phyloP scores from a whole-genome alignment of 1,140 invertebrate species.

The Drosophila murphyi region DNA sequence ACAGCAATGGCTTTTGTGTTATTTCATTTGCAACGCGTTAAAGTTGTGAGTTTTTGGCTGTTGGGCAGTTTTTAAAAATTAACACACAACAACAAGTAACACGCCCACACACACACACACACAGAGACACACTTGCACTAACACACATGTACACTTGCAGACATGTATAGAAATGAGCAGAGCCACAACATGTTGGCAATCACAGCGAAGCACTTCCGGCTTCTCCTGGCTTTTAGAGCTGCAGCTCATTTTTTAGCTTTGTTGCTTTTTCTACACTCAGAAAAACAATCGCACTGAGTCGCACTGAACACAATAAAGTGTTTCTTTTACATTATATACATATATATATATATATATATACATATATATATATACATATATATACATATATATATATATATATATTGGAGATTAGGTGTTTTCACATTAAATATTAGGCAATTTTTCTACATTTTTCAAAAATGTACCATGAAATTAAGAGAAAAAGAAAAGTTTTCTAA shows the following conservation, averaged over 20 bases:
- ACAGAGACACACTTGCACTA: slow-evolving; percentile 7
- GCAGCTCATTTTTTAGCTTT: slow-evolving; percentile 3
- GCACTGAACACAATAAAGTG: too few relatives aligned
- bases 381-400: too few relatives aligned
- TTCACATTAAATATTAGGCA: too few relatives aligned
- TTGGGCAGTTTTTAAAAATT: slow-evolving; percentile 81
- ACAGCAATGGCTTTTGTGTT: slow-evolving; percentile 74
- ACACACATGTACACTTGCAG: not conserved
- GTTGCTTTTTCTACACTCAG: too few relatives aligned
- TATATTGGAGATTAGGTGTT: too few relatives aligned
- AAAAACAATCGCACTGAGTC: too few relatives aligned
- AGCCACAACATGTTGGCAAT: slow-evolving; percentile 68
- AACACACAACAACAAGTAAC: slow-evolving; percentile 59
- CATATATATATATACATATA: too few relatives aligned
- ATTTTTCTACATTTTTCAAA: too few relatives aligned
- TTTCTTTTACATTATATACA: too few relatives aligned
- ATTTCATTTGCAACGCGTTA: slow-evolving; percentile 67
- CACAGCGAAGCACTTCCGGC: slow-evolving; percentile 73
- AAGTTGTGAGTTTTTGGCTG: slow-evolving; percentile 64
- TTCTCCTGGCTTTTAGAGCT: slow-evolving; percentile 33
- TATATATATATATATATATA: too few relatives aligned
- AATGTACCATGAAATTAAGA: too few relatives aligned
- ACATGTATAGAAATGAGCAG: slow-evolving; percentile 21
- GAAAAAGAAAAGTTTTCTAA: too few relatives aligned
- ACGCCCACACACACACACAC: slow-evolving; percentile 39